Evolutionary conservation across 1,140 invertebrate genomes (phyloP), one percentile per base, ranked within the genome.

Genomic region (Cyphomyrmex costatus): DNA sequence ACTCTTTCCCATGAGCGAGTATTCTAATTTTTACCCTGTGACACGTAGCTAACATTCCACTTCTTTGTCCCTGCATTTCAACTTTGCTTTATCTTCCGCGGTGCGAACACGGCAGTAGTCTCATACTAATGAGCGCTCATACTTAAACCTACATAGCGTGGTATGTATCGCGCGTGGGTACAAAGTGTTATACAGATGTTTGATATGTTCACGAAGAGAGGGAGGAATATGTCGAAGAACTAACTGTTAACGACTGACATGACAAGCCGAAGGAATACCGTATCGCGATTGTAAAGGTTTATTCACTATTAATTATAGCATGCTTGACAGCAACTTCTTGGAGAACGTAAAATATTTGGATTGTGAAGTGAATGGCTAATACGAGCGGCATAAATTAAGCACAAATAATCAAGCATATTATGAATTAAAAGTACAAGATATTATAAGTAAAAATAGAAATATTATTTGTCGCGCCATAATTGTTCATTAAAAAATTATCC

Each of bases 1-100:
- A 5, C 12, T 56, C 33, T 61, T 90, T 90, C 89, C 71, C 86
- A 86, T 87, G 83, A 58, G 49, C 79, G 42, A 70, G 56, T 85
- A 71, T 87, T 85, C 79, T 89, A 91, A 91, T 91, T 46, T 82
- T 77, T 42, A 51, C 46, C 63, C 63, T 66, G 58, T 76, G 70
- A 89, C 89, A 89, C 79, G 78, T 87, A 74, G 16, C 42, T 51
- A 49, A 42, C 49, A 73, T 77, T 79, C 46, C 16, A 19, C 10
- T 27, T 84, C 36, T 65, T 76, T 51, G 66, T 82, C 73, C 56
- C 66, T 53, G 61, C 58, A 51, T 84, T 90, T 71, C n/a, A 74
- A 21, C 63, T 65, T 36, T 61, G 21, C 30, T 83, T 78, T 76
- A 76, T 53, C 74, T 79, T 79, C 12, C 49, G 63, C 30, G 33